Percentiles rank a stretch among this genome's conserved stretches.
Conservation (phyloP, 2,888 invertebrate genomes). For the Drosophila rubida region DNA sequence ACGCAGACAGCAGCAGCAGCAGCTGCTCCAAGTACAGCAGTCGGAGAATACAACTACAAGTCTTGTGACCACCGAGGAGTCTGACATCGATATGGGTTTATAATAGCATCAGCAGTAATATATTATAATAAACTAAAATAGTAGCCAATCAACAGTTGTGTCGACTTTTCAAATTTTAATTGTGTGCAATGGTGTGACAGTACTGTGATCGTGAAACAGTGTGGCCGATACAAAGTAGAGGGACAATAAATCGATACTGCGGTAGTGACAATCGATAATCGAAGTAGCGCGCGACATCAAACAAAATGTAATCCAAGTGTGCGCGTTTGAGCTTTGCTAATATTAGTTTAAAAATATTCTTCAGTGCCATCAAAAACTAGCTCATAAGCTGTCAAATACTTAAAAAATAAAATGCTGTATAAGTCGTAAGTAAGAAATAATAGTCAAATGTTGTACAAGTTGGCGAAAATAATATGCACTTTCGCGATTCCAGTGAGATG, state of each 20-base stretch:
- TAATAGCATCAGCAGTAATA: neutral
- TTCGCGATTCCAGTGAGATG: conserved; percentile 21
- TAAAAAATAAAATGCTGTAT: conserved; percentile 1
- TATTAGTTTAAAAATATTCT: neutral
- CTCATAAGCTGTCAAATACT: neutral
- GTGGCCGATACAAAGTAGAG: too few relatives aligned
- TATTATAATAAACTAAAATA: neutral
- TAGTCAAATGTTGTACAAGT: neutral
- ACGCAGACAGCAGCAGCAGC: conserved; percentile 12
- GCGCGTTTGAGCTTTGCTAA: neutral
- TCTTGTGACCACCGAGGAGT: conserved; percentile 17
- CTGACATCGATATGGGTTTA: conserved; percentile 20
- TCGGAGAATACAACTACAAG: neutral
- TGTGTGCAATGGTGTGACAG: too few relatives aligned
- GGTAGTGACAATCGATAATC: too few relatives aligned
- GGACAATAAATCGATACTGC: too few relatives aligned
- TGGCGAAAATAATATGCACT: neutral
- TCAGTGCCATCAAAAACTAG: neutral
- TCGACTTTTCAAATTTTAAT: too few relatives aligned
- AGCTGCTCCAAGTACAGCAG: conserved; percentile 6
- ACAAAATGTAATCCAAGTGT: neutral
- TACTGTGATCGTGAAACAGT: too few relatives aligned
- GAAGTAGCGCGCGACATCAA: too few relatives aligned
- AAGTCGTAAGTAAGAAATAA: conserved; percentile 17
- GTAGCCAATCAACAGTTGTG: too few relatives aligned